These are phyloP conservation scores for Lissonota sp. DNA, from an alignment of 2,888 invertebrate species.

Conservation along the genomic window DNA sequence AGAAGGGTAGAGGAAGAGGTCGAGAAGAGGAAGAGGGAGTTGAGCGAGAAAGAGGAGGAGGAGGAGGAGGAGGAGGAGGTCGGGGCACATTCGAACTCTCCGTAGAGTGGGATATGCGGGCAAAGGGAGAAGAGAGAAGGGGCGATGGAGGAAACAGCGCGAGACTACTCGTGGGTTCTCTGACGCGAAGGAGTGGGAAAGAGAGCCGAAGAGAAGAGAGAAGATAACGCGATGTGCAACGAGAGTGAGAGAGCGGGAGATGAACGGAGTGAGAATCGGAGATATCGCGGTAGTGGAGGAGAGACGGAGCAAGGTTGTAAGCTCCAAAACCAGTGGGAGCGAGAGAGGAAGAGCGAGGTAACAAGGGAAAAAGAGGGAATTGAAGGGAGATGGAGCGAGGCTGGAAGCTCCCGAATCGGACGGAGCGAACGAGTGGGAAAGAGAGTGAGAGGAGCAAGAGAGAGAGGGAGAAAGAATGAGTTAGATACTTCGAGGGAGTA, in stretches of 20 bases:
- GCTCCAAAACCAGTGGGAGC: not conserved
- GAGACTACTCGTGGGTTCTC: slow-evolving; percentile 8
- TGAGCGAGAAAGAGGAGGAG: slow-evolving; percentile 70
- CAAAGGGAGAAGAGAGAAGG: not conserved
- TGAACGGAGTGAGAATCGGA: slow-evolving; percentile 9
- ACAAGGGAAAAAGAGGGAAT: no score
- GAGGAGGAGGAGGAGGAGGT: slow-evolving; percentile 70
- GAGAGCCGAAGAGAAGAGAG: slow-evolving; percentile 87
- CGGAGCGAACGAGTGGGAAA: no score
- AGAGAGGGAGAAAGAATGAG: no score
- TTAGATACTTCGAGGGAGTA: not conserved
- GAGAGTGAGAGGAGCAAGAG: no score
- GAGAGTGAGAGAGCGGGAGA: slow-evolving; percentile 15
- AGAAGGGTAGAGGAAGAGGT: slow-evolving; percentile 53
- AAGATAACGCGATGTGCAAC: slow-evolving; percentile 82
- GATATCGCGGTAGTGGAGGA: not conserved
- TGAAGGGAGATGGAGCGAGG: no score
- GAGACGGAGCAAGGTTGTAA: not conserved
- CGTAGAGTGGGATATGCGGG: slow-evolving; percentile 24
- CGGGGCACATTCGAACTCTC: slow-evolving; percentile 2
- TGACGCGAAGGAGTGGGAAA: not conserved
- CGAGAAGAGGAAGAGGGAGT: slow-evolving; percentile 20
- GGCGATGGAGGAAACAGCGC: not conserved
- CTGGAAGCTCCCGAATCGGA: no score
- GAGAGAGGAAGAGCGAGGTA: no score